phyloP scores from a whole-genome alignment of 2,888 invertebrate species.

The Pollenia labialis region DNA sequence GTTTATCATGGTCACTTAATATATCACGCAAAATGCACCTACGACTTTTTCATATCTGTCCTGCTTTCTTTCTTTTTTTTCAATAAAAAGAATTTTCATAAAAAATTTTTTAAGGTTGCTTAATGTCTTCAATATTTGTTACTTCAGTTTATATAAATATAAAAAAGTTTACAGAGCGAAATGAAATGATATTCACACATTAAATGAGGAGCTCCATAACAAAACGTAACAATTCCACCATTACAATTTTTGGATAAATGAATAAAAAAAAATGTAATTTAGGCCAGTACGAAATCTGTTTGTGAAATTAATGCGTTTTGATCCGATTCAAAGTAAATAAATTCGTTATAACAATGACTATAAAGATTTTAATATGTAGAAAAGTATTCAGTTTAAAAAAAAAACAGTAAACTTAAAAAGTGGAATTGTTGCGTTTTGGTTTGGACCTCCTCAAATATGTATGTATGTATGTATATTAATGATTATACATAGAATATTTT shows the following conservation, averaged over 20 bases:
- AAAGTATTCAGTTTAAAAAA: no score
- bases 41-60: slow-evolving; percentile 21
- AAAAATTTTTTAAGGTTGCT: background rate
- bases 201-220: slow-evolving; percentile 38
- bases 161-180: slow-evolving; percentile 22
- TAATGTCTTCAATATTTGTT: slow-evolving; percentile 8
- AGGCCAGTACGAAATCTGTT: no score
- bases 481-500: background rate
- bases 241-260: background rate
- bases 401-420: no score
- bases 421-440: no score
- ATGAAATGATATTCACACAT: slow-evolving; percentile 14
- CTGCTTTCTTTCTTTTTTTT: slow-evolving; percentile 27
- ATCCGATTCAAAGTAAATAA: no score
- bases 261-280: background rate
- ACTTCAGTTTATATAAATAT: slow-evolving; percentile 19
- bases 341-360: no score
- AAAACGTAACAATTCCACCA: slow-evolving; percentile 16
- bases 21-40: slow-evolving; percentile 75
- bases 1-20: slow-evolving; percentile 73
- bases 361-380: no score
- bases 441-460: no score
- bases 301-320: no score
- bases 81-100: slow-evolving; percentile 23
- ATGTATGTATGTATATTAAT: no score